Evolutionary conservation across 2,797 vertebrate species (phyloP).

Genomic region (Gymnocypris eckloni): DNA sequence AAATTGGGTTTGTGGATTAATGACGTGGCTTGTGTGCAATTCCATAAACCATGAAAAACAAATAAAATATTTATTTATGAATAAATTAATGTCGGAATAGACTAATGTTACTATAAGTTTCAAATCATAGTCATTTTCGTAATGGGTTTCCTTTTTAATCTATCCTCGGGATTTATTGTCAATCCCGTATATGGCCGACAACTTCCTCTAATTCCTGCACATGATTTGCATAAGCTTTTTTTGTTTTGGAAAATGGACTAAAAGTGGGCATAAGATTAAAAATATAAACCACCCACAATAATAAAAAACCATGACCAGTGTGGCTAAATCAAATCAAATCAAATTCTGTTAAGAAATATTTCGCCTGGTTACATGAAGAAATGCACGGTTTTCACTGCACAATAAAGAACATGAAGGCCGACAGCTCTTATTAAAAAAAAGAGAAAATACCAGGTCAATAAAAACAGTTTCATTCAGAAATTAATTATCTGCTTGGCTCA

Average conservation of each 20-base stretch:
- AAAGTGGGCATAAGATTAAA: neutral
- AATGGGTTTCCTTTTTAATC: conserved; percentile 23
- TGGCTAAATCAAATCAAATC: neutral
- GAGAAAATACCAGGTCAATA: conserved; percentile 14
- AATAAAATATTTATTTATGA: neutral
- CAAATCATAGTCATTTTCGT: neutral
- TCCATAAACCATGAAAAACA: conserved; percentile 6
- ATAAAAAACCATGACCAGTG: neutral
- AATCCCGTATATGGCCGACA: neutral
- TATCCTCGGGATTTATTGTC: neutral
- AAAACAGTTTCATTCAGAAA: conserved; percentile 49
- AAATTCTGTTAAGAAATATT: neutral
- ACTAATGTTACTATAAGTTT: conserved; percentile 6
- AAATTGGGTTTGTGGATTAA: neutral
- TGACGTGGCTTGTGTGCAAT: conserved; percentile 17
- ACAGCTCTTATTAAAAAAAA: conserved; percentile 4
- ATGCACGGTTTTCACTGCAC: neutral
- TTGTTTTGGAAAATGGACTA: neutral
- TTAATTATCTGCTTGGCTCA: conserved; percentile 8
- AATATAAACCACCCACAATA: neutral
- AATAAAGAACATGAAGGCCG: conserved; percentile 5
- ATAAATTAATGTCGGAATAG: neutral
- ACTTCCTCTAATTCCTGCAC: neutral
- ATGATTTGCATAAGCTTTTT: neutral
- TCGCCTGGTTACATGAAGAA: neutral